Evolutionary conservation across 2,113 vertebrate species (phyloP), one percentile per base, ranked within the genome.

Genomic region (Saiga tatarica): DNA sequence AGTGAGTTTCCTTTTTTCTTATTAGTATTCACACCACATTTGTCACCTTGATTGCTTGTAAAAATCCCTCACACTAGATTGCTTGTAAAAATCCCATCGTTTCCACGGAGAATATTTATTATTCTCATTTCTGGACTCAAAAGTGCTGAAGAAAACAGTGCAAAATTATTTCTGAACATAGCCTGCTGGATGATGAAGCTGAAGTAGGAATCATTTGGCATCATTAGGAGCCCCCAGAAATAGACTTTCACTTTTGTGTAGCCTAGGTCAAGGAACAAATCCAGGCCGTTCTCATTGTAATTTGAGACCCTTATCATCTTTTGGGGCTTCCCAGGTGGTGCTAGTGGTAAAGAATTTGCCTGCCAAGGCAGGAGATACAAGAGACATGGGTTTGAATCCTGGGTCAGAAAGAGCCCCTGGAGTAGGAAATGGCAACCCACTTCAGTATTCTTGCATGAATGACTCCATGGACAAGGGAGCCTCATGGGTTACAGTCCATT

Each of bases 71-170:
- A 95, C 91, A 96, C 87, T 95, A 89, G 26, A 62, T 25, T 91
- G 71, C 78, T 97, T 93, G 95, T 92, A 97, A 95, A 98, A 97
- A 84, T 88, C 86, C 88, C n/a, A 91, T 79, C 52, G 79, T 97
- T 98, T 97, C 97, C 95, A 95, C 74, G 83, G 42, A 96, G 86
- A 97, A 45, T 87, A 95, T 60, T 95, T 86, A 85, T 97, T 91
- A 95, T 91, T 96, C 76, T 89, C 87, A 97, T 95, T 96, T 97
- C 78, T 71, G 94, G 91, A 90, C 64, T 85, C 83, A 87, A 85
- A 81, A 74, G 52, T 16, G 45, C 74, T 97, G 85, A 81, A 94
- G 67, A 92, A 57, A 74, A 55, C 28, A 95, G 62, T 60, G 13
- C 21, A 83, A 67, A 93, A 52, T 59, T 94, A 93, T 53, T 95